Evolutionary conservation across 1,140 invertebrate species (phyloP).

Genomic region (Drosophila sechellia): DNA sequence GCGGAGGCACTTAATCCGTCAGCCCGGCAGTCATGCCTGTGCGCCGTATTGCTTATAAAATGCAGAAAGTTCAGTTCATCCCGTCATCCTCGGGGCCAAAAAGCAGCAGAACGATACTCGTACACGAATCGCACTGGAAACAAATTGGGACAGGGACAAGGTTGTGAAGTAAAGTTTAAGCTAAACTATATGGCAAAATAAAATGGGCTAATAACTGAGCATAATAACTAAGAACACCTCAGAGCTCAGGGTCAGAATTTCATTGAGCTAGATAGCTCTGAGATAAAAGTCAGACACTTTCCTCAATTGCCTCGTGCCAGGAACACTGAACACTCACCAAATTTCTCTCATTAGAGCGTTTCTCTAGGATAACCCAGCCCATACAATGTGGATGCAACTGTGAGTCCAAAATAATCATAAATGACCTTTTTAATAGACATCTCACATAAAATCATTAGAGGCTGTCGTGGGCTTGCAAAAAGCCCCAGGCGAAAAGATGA

Average conservation of each 20-base stretch:
- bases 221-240: too few species aligned
- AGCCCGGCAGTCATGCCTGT: neutral
- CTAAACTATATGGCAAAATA: neutral
- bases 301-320: too few species aligned
- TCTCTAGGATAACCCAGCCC: too few species aligned
- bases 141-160: neutral
- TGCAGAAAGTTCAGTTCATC: conserved; percentile 30
- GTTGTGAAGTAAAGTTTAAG: neutral
- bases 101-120: neutral
- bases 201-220: too few species aligned
- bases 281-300: neutral
- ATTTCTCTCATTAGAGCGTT: neutral
- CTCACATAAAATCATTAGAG: neutral
- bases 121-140: neutral
- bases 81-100: conserved; percentile 5
- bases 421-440: too few species aligned
- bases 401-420: neutral
- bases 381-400: conserved; percentile 13
- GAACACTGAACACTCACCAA: conserved; percentile 3
- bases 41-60: conserved; percentile 6
- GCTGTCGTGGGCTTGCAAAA: neutral
- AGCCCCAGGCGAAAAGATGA: too few species aligned
- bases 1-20: conserved; percentile 3
- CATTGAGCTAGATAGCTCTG: neutral
- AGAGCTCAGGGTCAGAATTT: neutral